Evolutionary conservation across 1,140 invertebrate species (phyloP).

Genomic region (Lordiphosa mommai): DNA sequence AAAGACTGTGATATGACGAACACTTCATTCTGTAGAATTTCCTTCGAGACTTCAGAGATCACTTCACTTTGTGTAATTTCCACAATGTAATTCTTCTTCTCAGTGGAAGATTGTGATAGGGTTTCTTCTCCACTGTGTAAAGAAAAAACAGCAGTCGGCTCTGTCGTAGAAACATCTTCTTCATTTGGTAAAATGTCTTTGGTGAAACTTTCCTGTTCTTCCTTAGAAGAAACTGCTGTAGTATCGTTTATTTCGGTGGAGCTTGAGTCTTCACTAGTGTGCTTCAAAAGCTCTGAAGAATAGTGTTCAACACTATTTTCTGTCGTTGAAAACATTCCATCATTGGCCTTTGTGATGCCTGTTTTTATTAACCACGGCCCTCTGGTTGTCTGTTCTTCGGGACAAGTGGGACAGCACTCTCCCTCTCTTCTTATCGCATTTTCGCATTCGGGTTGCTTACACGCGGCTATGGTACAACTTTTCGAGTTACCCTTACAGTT

Average conservation of each 20-base stretch:
- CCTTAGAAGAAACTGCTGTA: too few relatives aligned
- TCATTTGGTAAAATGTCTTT: too few relatives aligned
- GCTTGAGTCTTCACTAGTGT: not conserved
- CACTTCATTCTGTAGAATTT: not conserved
- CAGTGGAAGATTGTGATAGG: too few relatives aligned
- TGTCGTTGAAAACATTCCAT: not conserved
- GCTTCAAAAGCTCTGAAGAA: too few relatives aligned
- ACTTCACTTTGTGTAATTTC: too few relatives aligned
- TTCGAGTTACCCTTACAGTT: conserved; percentile 20
- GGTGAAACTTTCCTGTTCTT: too few relatives aligned
- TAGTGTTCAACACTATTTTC: not conserved
- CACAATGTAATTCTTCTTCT: too few relatives aligned
- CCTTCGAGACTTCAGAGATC: too few relatives aligned
- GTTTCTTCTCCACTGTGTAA: too few relatives aligned
- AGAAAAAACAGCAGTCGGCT: too few relatives aligned
- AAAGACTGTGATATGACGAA: not conserved
- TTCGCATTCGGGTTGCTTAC: conserved; percentile 23
- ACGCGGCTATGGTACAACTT: conserved; percentile 4
- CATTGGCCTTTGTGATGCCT: not conserved
- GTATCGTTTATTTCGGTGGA: too few relatives aligned
- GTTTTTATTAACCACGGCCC: not conserved
- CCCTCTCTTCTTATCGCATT: conserved; percentile 25
- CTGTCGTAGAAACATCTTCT: too few relatives aligned
- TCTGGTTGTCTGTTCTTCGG: not conserved
- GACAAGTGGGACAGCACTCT: conserved; percentile 49